Base-by-base conservation (phyloP, 2,113 vertebrate genomes). In the Narcine bancroftii region DNA sequence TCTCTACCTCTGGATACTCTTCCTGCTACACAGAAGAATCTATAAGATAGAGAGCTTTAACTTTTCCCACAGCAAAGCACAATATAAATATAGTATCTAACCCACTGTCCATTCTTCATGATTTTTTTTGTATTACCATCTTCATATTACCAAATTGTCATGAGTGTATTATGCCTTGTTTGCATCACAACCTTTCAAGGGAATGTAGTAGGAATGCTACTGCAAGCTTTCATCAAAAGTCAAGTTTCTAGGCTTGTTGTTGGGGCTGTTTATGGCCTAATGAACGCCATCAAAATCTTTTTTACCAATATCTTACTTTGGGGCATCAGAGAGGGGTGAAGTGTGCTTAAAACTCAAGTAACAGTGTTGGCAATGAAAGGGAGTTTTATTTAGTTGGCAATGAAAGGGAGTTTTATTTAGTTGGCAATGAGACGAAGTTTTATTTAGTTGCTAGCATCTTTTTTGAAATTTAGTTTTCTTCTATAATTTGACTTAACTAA, bases 1-100 rank as follows among this genome's bases (percentile, higher is more conserved):
- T 95, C 95, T 99, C 97, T 92, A 94, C 93, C 94, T 99, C 97
- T 92, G 98, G 97, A 92, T 97, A 97, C 93, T 94, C 93, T 36
- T 94, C 92, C 96, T 97, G 93, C 92, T 92, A 36, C 39, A 91
- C 21, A 66, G 5, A 69, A 89, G 17, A 29, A 15, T 39, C 65
- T 93, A 39, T 9, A 93, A 33, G 19, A 89, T 53, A 93, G 66
- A 60, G 85, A 72, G 92, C 89, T 89, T 69, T 77, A 89, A 33
- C 39, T 60, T 93, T 92, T 69, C 66, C 21, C 24, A 69, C 66
- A 17, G 5, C 17, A 69, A 19, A 29, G 21, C 17, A 63, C 60
- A 63, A 7, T 7, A 63, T 69, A 69, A 69, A 26, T 26, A 24
- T 21, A 69, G 21, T 24, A 3, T 69, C 21, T 24, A 69, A 69